phyloP scores from a whole-genome alignment of 1,140 invertebrate species.

The Trichogramma pretiosum region DNA sequence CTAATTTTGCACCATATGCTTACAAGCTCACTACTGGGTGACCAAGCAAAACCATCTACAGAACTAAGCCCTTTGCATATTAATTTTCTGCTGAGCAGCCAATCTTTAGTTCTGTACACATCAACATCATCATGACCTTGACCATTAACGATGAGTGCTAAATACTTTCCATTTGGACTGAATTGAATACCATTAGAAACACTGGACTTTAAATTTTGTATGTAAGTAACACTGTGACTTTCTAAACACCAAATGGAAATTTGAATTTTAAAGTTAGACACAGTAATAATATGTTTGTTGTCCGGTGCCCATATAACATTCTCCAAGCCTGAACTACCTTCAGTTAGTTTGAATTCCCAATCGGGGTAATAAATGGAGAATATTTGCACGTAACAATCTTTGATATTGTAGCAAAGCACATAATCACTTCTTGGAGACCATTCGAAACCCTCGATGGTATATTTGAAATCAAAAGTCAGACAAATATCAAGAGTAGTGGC shows the following conservation, averaged over 20 bases:
- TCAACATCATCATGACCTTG: constrained; percentile 31
- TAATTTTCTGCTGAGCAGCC: constrained; percentile 40
- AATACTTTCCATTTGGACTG: constrained; percentile 28
- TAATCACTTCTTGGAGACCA: constrained; percentile 37
- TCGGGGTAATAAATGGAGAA: constrained; percentile 32
- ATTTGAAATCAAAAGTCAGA: constrained; percentile 28
- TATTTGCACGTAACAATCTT: constrained; percentile 32
- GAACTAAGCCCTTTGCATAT: constrained; percentile 33
- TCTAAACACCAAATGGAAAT: constrained; percentile 36
- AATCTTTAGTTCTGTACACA: constrained; percentile 35
- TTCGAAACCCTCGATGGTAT: constrained; percentile 38
- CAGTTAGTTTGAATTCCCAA: constrained; percentile 37
- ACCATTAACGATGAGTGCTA: constrained; percentile 31
- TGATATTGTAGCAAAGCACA: constrained; percentile 35
- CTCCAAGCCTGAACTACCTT: constrained; percentile 37
- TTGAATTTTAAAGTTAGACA: constrained; percentile 39
- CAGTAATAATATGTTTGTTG: constrained; percentile 31
- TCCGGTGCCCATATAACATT: constrained; percentile 34
- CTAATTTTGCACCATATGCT: constrained; percentile 39
- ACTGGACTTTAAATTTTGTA: constrained; percentile 36
- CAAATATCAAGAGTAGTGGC: constrained; percentile 23
- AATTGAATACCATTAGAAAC: constrained; percentile 26
- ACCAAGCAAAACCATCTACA: constrained; percentile 39
- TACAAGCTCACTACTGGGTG: constrained; percentile 37
- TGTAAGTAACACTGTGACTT: constrained; percentile 27